Base-by-base conservation (phyloP, 2,113 vertebrate genomes). In the Nycticorax nycticorax region DNA sequence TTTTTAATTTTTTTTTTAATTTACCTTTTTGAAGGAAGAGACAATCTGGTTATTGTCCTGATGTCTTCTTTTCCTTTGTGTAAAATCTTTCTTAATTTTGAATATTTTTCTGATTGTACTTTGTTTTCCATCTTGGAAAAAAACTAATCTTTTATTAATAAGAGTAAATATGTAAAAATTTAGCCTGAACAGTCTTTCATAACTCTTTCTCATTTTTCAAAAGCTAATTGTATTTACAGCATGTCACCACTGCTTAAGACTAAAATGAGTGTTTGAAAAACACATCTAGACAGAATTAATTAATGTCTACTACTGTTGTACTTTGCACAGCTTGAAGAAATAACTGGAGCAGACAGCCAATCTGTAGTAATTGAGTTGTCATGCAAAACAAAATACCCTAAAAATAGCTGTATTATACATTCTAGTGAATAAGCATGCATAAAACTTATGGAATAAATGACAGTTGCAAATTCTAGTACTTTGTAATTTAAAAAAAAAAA, bases 281-380 rank as follows among this genome's bases (percentile, higher is more conserved):
- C 82, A 72, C 73, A 93, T 93, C 76, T 92, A 89, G 97, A 96
- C 95, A 96, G 96, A 93, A 94, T 96, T 96, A 97, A 98, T 98
- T 96, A 92, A 94, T 92, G 79, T 87, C 64, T 74, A 24, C 47
- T 83, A 59, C 64, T 76, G 75, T 94, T 93, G 52, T 52, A n/a
- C 52, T 83, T 95, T 60, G 81, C 47, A 83, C 56, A 97, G 76
- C 92, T 94, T 86, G 79, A 72, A 90, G 95, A 96, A 95, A 88
- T 95, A 97, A 96, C 91, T 86, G 73, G 53, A 96, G 74, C 90
- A 88, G 81, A 77, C 76, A 88, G 75, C 48, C 81, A 80, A 43
- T 93, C 78, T 80, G 60, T 89, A 90, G 91, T 92, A 78, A 93
- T 59, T 69, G 92, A 94, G 84, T 96, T 92, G 77, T 88, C 92